Base-by-base conservation (phyloP, 2,113 vertebrate genomes). In the Gobio gobio region DNA sequence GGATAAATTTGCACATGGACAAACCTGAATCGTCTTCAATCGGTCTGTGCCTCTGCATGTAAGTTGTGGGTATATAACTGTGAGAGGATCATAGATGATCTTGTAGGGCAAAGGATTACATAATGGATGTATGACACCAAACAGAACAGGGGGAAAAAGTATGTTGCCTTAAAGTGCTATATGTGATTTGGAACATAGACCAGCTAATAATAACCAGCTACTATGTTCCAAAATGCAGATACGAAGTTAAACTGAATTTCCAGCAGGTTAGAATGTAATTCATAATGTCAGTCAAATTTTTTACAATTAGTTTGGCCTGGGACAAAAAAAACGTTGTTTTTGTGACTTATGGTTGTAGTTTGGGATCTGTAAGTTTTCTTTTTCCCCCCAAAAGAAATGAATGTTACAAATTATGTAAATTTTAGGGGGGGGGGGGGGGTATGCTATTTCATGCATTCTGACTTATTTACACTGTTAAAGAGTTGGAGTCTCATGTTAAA, bases 31-130 rank as follows among this genome's bases (percentile, higher is more conserved):
- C 26, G 36, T 77, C 13, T 47, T 49, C 12, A 49, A 16, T 73
- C 5, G 10, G 40, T 73, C 70, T n/a, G 43, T 45, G 43, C 18
- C 33, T 70, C 18, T 70, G 33, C 18, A 40, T 45, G 40, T n/a
- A 24, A 47, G 70, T 47, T 47, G 70, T 70, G 33, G 22, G 33
- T 70, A 22, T 12, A 10, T 40, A 70, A 70, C 18, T 70, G 64
- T 73, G 40, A 47, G 70, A 73, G 36, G 66, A 70, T 70, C 66
- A 70, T 33, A 70, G 16, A 40, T 70, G 4, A 70, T 36, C 66
- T 70, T 40, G 18, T 22, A 45, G 70, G 40, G 47, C 43, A 24
- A 66, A 45, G 40, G 5, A 73, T 45, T 43, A 14, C 22, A 45
- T 24, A 7, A 73, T 14, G 13, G 68, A 43, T 47, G 10, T 68